Evolutionary conservation across 2,797 vertebrate species (phyloP).

Genomic region (Platyrinchus mystaceus): DNA sequence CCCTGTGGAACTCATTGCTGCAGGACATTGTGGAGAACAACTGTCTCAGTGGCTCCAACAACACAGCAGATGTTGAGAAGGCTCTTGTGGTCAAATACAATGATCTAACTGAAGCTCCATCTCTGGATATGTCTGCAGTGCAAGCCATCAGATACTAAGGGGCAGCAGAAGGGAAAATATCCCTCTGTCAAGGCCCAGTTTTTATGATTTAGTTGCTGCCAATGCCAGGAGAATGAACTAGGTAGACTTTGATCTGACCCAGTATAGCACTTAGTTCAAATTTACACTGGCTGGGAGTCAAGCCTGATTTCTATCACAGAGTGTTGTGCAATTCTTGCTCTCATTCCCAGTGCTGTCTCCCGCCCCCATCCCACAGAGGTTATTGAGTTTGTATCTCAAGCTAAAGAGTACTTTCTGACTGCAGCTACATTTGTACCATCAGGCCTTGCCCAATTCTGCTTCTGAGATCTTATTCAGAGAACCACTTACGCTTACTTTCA

Average conservation of each 20-base stretch:
- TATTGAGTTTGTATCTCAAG: neutral
- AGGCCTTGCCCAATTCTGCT: neutral
- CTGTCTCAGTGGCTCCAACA: neutral
- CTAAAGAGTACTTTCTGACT: neutral
- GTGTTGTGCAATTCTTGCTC: slow-evolving; percentile 18
- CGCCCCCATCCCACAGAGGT: neutral
- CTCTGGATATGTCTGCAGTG: neutral
- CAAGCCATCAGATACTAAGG: neutral
- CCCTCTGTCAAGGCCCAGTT: neutral
- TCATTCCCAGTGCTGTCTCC: neutral
- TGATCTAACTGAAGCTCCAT: neutral
- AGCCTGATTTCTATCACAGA: neutral
- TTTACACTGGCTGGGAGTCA: slow-evolving; percentile 24
- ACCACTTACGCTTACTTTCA: neutral
- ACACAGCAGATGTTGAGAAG: neutral
- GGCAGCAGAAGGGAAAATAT: neutral
- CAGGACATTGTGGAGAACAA: neutral
- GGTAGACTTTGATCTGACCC: neutral
- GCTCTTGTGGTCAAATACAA: neutral
- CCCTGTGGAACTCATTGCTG: neutral
- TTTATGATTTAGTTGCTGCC: neutral
- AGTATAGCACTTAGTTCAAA: neutral
- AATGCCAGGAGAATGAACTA: neutral
- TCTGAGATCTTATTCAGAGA: neutral
- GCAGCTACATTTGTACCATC: neutral